These are phyloP conservation scores for Lysiphlebus fabarum DNA, from an alignment of 1,140 invertebrate genomes.

Conservation along the genomic window DNA sequence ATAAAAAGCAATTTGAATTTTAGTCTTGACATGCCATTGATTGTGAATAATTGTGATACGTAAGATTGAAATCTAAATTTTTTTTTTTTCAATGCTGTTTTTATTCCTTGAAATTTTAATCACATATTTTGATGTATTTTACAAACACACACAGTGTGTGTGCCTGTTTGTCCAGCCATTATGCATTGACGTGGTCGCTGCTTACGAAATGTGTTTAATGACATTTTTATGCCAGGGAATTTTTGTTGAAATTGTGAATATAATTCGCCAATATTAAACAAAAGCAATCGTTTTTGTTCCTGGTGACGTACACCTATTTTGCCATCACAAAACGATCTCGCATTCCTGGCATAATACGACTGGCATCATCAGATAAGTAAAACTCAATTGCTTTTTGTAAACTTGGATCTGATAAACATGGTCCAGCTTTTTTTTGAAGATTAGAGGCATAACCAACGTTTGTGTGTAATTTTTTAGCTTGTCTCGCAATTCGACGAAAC, in stretches of 20 bases:
- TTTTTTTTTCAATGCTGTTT: slow-evolving; percentile 10
- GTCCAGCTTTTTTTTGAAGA: background rate
- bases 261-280: slow-evolving; percentile 10
- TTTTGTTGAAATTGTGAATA: slow-evolving; percentile 14
- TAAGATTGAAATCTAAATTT: slow-evolving; percentile 5
- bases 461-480: slow-evolving; percentile 14
- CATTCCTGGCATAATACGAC: slow-evolving; percentile 17
- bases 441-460: slow-evolving; percentile 3
- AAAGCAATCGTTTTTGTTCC: slow-evolving; percentile 15
- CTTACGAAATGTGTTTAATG: background rate
- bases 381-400: too few species aligned
- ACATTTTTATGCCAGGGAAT: slow-evolving; percentile 15
- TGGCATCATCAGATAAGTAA: slow-evolving; percentile 14
- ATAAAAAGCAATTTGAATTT: slow-evolving; percentile 10
- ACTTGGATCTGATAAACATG: too few species aligned
- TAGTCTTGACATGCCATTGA: too few species aligned
- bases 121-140: slow-evolving; percentile 19
- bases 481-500: slow-evolving; percentile 3
- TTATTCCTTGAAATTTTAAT: slow-evolving; percentile 12
- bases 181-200: background rate
- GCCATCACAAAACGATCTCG: slow-evolving; percentile 14
- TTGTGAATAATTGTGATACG: too few species aligned
- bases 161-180: background rate
- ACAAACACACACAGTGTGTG: background rate
- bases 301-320: slow-evolving; percentile 2